Evolutionary conservation across 1,140 invertebrate genomes (phyloP), one percentile per base, ranked within the genome.

Genomic region (Brachionus koreanus): DNA sequence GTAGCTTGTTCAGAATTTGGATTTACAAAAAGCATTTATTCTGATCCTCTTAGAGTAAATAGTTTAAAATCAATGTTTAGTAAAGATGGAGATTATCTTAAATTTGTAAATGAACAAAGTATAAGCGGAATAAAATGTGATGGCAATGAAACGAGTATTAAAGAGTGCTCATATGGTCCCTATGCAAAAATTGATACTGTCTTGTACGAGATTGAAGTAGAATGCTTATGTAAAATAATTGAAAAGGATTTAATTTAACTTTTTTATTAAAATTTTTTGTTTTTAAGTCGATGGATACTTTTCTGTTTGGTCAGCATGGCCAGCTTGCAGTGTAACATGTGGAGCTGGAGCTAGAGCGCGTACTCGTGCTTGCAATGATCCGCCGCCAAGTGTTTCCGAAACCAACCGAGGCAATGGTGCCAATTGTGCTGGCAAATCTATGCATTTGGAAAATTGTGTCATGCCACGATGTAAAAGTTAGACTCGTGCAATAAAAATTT

Each of bases 281-380:
- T 0, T 25, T 42, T 10, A 37, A 79, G 76, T 33, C 13, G 57
- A 79, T 65, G 76, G 49, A 57, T 79, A 79, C 39, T 79, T 29
- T 39, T 79, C 76, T 13, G 49, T 65, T 42, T 95, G 93, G 88
- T 90, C 90, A 1, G 85, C 90, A 10, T 96, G 93, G 93, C 92
- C 92, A 23, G 87, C 90, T 1, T 96, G 94, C 87, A 94, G 94
- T 1, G 94, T 94, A 49, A 91, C 90, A 13, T 96, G 94, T 87
- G 94, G 95, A n/a, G 95, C 95, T 90, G 95, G 94, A 3, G 89
- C 95, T 63, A 90, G 93, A 84, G 94, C 94, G 92, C 90, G 94
- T 83, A 91, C 91, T 0, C 89, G 94, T 19, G 23, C 23, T n/a
- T 79, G 76, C 16, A 65, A 57, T 43, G 61, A 65, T 35, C 76